phyloP scores from a whole-genome alignment of 53 echinoderm and acorn worm species.

The Apostichopus leukothele region DNA sequence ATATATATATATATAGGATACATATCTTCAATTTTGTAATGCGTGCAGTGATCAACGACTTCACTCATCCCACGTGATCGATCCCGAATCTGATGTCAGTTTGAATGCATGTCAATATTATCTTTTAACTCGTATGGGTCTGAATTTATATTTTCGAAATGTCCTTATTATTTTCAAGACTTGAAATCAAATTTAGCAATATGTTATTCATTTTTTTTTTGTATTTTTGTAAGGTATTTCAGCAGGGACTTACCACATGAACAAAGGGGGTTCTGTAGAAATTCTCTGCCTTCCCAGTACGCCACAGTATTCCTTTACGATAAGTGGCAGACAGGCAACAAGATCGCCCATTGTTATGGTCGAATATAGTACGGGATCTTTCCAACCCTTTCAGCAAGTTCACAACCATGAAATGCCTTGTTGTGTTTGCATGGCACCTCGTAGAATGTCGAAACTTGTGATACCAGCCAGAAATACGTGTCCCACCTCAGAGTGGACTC shows the following conservation, averaged over 20 bases:
- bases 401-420: conserved; percentile 12
- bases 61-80: no score
- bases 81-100: no score
- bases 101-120: no score
- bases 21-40: no score
- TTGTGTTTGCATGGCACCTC: conserved; percentile 22
- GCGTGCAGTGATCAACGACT: no score
- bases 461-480: conserved; percentile 18
- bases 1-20: no score
- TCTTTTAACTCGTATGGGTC: no score
- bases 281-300: conserved; percentile 16
- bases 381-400: neutral
- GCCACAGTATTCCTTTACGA: neutral
- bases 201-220: no score
- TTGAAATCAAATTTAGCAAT: no score
- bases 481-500: conserved; percentile 13
- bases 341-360: neutral
- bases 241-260: neutral
- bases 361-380: neutral
- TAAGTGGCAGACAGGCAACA: neutral
- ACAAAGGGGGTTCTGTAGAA: conserved; percentile 12
- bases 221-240: neutral
- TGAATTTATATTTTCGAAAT: no score
- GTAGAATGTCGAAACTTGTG: neutral
- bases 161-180: no score